Evolutionary conservation across 2,797 vertebrate species (phyloP), one percentile per base, ranked within the genome.

Genomic region (Sebastes itinus): DNA sequence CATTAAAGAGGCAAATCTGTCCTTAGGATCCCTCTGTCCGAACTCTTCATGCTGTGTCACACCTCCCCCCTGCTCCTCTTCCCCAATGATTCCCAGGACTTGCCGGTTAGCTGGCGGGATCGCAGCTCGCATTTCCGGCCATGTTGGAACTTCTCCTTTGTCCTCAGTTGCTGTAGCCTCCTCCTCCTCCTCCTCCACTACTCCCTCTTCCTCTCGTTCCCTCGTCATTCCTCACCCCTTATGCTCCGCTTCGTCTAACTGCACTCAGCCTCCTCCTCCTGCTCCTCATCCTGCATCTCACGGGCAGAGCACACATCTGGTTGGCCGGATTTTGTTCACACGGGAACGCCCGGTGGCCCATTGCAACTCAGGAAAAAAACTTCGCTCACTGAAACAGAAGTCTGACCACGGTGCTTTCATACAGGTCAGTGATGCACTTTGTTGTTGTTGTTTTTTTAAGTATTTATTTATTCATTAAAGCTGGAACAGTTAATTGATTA

Each of bases 371-470:
- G 96, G 97, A 58, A 97, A 96, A 84, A 97, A 96, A 86, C 95
- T 96, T 3, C 94, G 97, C 30, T 95, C 97, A 2, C 94, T 99
- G 87, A 96, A 96, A 52, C 98, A 98, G 92, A 99, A 99, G 92
- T 98, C 98, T 1, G 98, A 99, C 94, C 97, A 98, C 58, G 98
- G 98, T 1, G 97, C 97, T 78, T 99, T 98, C 83, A 97, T 97
- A 3, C 93, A 94, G 88, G 93, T 94, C 59, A 55, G 89, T 68
- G 2, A 38, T 1, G 2, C 23, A 2, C 5, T 25, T 27, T n/a
- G 9, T 55, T 23, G 2, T 42, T 42, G 0, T n/a, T 52, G 6
- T 18, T 46, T 20, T 42, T 42, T 6, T 1, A 42, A 42, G 14
- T 42, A 16, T 49, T 49, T 52, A 52, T 52, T 4, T 52, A 52